phyloP scores from a whole-genome alignment of 2,113 vertebrate genomes.

The Leucopsar rothschildi region DNA sequence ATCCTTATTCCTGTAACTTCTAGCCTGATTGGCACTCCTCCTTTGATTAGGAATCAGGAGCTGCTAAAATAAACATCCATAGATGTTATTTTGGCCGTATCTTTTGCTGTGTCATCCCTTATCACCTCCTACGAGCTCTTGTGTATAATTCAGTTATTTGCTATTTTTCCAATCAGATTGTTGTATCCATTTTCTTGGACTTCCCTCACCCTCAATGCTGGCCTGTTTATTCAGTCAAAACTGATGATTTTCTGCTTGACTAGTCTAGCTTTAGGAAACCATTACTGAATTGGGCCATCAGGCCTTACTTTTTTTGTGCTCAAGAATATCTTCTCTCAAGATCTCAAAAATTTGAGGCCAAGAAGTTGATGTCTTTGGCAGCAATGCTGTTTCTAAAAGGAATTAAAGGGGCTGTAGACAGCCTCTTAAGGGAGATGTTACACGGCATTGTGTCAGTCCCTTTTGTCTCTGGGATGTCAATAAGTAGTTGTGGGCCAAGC shows the following conservation, averaged over 20 bases:
- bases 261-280: neutral
- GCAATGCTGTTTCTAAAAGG: neutral
- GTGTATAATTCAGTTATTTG: neutral
- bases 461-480: neutral
- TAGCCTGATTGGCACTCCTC: neutral
- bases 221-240: neutral
- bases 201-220: neutral
- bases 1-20: neutral
- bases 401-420: neutral
- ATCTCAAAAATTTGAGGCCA: neutral
- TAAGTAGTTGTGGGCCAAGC: neutral
- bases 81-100: neutral
- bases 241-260: rapidly evolving
- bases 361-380: neutral
- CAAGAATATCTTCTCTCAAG: neutral
- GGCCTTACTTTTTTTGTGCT: neutral
- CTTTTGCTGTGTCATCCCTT: neutral
- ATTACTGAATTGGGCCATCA: neutral
- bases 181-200: neutral
- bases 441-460: neutral
- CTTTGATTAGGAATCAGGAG: neutral
- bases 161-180: neutral
- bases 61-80: neutral
- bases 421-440: neutral
- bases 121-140: neutral